Evolutionary conservation across 2,888 invertebrate species (phyloP).

Genomic region (Torymus tubicola): DNA sequence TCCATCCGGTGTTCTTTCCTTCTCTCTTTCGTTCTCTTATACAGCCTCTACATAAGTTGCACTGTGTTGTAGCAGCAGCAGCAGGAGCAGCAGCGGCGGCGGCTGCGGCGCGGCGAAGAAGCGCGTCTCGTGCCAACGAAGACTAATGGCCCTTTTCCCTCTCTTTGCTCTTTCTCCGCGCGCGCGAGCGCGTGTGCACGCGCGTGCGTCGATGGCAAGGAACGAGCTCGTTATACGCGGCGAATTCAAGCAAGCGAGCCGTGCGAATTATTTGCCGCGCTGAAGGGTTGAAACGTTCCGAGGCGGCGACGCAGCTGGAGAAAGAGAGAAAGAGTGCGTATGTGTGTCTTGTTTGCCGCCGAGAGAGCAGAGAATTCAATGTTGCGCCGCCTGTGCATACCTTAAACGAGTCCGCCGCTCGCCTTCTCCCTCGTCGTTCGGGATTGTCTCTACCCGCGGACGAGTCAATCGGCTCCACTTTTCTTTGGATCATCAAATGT

Average conservation of each 20-base stretch:
- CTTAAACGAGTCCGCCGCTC: constrained; percentile 16
- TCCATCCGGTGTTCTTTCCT: constrained; percentile 13
- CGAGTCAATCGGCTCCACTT: constrained; percentile 52
- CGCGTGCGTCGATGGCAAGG: constrained; percentile 1
- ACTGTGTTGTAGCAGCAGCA: no score
- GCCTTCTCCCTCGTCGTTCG: not conserved
- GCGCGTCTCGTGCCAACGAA: constrained; percentile 45
- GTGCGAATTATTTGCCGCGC: constrained; percentile 52
- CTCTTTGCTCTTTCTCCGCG: constrained; percentile 20
- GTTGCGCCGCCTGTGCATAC: constrained; percentile 25
- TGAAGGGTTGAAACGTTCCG: constrained; percentile 44
- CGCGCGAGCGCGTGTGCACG: not conserved
- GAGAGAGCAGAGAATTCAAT: constrained; percentile 13
- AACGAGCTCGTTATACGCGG: constrained; percentile 54
- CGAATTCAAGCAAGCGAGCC: not conserved
- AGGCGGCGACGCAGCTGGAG: no score
- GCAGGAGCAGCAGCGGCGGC: no score
- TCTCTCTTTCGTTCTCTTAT: no score
- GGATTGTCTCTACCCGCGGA: constrained; percentile 20
- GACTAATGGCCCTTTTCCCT: constrained; percentile 55
- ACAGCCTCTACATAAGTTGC: no score
- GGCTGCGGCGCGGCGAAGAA: constrained; percentile 6
- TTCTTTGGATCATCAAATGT: constrained; percentile 43
- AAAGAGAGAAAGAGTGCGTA: no score
- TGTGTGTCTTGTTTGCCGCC: constrained; percentile 32